Conservation (phyloP, 1,140 invertebrate species). For the Helicorthomorpha holstii region DNA sequence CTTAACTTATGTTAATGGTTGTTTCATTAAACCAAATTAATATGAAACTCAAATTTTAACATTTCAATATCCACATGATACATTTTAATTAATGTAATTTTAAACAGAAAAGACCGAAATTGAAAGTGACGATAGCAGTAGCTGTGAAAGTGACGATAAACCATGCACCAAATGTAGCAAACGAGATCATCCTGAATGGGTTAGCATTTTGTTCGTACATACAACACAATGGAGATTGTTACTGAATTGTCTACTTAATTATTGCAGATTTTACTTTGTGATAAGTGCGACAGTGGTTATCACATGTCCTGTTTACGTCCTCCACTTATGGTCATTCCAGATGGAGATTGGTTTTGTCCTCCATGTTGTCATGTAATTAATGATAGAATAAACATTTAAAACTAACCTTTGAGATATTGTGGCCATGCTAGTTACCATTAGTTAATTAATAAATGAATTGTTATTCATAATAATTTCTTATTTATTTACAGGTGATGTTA, state of each 20-base stretch:
- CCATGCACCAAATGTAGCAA: slow-evolving; percentile 72
- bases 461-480: slow-evolving; percentile 8
- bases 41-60: background rate
- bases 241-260: background rate
- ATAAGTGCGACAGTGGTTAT: slow-evolving; percentile 84
- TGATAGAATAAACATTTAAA: background rate
- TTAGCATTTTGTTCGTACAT: slow-evolving; percentile 10
- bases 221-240: background rate
- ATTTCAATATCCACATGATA: background rate
- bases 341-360: slow-evolving; percentile 94
- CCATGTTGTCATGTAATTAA: slow-evolving; percentile 63
- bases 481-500: slow-evolving; percentile 40
- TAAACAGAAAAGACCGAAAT: slow-evolving; percentile 7
- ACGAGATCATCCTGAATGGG: slow-evolving; percentile 78
- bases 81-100: background rate
- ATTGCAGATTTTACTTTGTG: slow-evolving; percentile 68
- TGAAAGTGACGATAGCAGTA: slow-evolving; percentile 7
- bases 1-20: no score
- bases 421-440: no score
- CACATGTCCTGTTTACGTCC: slow-evolving; percentile 85
- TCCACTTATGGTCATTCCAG: slow-evolving; percentile 76
- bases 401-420: background rate
- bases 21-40: no score
- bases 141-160: slow-evolving; percentile 22
- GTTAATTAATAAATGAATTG: no score